These are phyloP conservation scores for Ethmia dodecea DNA, from an alignment of 2,888 invertebrate species.

Conservation along the genomic window DNA sequence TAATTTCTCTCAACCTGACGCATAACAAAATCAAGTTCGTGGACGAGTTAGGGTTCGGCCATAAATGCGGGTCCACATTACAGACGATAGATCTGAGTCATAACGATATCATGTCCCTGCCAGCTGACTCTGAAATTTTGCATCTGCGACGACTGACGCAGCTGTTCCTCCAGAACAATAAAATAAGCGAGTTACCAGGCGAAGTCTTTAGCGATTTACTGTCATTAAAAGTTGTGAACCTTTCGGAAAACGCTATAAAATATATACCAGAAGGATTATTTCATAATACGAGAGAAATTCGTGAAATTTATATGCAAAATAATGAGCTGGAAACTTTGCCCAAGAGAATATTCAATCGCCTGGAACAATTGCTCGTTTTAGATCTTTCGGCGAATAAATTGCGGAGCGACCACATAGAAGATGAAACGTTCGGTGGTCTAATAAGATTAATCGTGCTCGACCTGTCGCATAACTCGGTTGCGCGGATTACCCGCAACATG, in stretches of 20 bases:
- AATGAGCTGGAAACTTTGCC: conserved; percentile 91
- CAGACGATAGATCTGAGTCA: conserved; percentile 88
- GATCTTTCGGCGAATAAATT: conserved; percentile 92
- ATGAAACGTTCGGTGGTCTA: conserved; percentile 90
- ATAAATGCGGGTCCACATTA: conserved; percentile 81
- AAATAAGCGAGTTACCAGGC: conserved; percentile 85
- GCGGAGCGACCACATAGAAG: conserved; percentile 90
- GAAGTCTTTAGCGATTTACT: conserved; percentile 88
- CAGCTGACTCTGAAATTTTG: conserved; percentile 86
- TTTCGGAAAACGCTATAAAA: conserved; percentile 90
- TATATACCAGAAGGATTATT: conserved; percentile 90
- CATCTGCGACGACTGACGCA: conserved; percentile 87
- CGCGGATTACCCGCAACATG: conserved; percentile 86
- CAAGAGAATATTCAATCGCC: conserved; percentile 88
- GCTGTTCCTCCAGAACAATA: conserved; percentile 89
- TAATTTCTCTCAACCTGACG: conserved; percentile 90
- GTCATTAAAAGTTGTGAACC: conserved; percentile 87
- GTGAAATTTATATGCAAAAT: conserved; percentile 90
- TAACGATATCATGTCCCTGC: conserved; percentile 86
- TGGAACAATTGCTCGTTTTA: conserved; percentile 90
- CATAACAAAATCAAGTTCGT: conserved; percentile 89
- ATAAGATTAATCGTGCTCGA: conserved; percentile 92
- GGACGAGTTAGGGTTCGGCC: conserved; percentile 84
- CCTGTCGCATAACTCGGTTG: conserved; percentile 89
- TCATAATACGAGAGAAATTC: conserved; percentile 86